A percentile compares a stretch with the other conserved stretches of the same genome.
Evolutionary conservation across 2,888 invertebrate species (phyloP).

Genomic region (Limenitis camilla): DNA sequence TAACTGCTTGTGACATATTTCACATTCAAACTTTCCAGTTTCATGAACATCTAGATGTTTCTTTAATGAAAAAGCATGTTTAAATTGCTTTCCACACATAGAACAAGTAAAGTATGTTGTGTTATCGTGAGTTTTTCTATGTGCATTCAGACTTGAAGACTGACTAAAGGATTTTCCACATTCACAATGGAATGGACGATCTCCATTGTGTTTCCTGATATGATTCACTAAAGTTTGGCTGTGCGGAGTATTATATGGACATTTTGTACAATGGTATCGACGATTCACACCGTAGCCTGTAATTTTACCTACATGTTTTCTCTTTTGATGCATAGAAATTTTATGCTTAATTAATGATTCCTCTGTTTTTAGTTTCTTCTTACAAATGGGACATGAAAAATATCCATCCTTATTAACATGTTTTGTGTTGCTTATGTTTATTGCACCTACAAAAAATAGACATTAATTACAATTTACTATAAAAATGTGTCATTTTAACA

Average conservation of each 20-base stretch:
- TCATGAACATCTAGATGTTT: constrained; percentile 59
- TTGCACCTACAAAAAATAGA: too few species aligned
- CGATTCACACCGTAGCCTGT: constrained; percentile 54
- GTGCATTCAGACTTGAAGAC: constrained; percentile 56
- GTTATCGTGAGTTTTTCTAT: constrained; percentile 57
- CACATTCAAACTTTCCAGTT: constrained; percentile 47
- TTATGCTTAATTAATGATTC: constrained; percentile 50
- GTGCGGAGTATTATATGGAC: constrained; percentile 59
- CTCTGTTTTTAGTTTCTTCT: constrained; percentile 48
- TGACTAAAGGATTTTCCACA: constrained; percentile 67
- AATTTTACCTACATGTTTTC: constrained; percentile 50
- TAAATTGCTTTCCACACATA: constrained; percentile 66
- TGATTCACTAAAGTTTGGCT: constrained; percentile 67
- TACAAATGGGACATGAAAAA: constrained; percentile 44
- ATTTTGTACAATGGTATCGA: constrained; percentile 59
- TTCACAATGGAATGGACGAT: constrained; percentile 58
- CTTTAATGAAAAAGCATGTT: constrained; percentile 60
- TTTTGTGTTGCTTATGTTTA: too few species aligned
- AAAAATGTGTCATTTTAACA: too few species aligned
- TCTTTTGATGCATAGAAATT: constrained; percentile 54
- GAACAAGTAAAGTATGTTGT: constrained; percentile 55
- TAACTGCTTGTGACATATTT: constrained; percentile 54
- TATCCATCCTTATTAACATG: constrained; percentile 12
- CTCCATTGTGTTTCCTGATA: constrained; percentile 61
- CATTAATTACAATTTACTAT: too few species aligned